phyloP scores from a whole-genome alignment of 2,113 vertebrate genomes.

The Tamias sibiricus region DNA sequence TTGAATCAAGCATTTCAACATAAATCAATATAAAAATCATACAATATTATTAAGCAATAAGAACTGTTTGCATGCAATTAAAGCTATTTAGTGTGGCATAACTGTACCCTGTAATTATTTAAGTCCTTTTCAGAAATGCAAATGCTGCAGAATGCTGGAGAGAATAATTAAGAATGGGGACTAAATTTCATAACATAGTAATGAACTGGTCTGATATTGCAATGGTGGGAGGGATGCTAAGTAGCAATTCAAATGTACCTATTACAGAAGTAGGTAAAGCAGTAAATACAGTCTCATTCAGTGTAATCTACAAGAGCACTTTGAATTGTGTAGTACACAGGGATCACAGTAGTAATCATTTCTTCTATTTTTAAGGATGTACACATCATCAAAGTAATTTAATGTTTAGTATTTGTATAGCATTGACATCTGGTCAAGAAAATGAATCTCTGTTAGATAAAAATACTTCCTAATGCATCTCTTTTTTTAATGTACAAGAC shows the following conservation, averaged over 20 bases:
- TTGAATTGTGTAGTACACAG: not conserved
- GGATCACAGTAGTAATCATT: not conserved
- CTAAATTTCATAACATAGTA: not conserved
- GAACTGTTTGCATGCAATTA: not conserved
- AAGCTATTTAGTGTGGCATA: not conserved
- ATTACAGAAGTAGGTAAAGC: not conserved
- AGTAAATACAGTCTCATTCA: not conserved
- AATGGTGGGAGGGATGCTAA: not conserved
- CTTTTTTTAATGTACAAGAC: not conserved
- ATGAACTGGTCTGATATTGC: not conserved
- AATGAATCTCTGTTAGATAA: not conserved
- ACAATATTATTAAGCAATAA: not conserved
- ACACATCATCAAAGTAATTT: conserved; percentile 4
- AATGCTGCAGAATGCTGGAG: not conserved
- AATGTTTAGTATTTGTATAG: not conserved
- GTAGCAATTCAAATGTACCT: not conserved
- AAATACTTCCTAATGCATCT: not conserved
- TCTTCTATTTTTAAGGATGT: not conserved
- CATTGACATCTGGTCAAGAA: not conserved
- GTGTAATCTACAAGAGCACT: not conserved
- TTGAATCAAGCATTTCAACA: not conserved
- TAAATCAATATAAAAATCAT: conserved; percentile 28
- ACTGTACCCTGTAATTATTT: not conserved
- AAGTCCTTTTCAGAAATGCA: not conserved
- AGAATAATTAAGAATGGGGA: not conserved